Evolutionary conservation across 2,888 invertebrate species (phyloP).

Genomic region (Napeogenes inachia): DNA sequence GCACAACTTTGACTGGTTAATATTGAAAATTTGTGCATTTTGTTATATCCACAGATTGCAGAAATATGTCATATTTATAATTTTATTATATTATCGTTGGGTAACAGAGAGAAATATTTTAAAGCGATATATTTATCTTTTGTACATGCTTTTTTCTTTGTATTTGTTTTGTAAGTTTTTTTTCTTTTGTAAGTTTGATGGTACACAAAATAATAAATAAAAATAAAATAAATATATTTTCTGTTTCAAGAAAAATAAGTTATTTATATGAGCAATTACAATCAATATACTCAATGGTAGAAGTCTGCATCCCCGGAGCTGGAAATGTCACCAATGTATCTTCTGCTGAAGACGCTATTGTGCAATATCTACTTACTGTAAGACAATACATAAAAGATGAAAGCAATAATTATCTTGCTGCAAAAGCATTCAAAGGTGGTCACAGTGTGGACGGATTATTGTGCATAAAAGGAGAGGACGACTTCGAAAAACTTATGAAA

Average conservation of each 20-base stretch:
- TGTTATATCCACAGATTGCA: too few relatives aligned
- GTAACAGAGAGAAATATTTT: too few relatives aligned
- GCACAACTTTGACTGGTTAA: too few relatives aligned
- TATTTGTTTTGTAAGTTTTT: background rate
- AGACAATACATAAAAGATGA: constrained; percentile 29
- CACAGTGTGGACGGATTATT: constrained; percentile 30
- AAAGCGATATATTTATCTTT: too few relatives aligned
- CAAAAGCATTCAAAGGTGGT: constrained; percentile 33
- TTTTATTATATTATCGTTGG: too few relatives aligned
- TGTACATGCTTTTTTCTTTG: background rate
- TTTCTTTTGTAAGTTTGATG: too few relatives aligned
- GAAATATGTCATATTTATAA: too few relatives aligned
- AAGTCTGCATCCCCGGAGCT: constrained; percentile 70
- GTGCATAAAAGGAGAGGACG: constrained; percentile 81
- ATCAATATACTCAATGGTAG: constrained; percentile 76
- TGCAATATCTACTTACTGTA: constrained; percentile 41
- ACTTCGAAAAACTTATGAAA: constrained; percentile 79
- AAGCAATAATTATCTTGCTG: constrained; percentile 31
- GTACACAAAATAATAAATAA: too few relatives aligned
- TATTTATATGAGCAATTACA: constrained; percentile 72
- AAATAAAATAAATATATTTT: constrained; percentile 5
- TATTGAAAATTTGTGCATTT: too few relatives aligned
- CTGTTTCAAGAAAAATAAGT: constrained; percentile 61
- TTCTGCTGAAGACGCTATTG: constrained; percentile 49
- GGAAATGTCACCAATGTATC: constrained; percentile 36